phyloP scores from a whole-genome alignment of 2,113 vertebrate species.

The Typhlomys cinereus region DNA sequence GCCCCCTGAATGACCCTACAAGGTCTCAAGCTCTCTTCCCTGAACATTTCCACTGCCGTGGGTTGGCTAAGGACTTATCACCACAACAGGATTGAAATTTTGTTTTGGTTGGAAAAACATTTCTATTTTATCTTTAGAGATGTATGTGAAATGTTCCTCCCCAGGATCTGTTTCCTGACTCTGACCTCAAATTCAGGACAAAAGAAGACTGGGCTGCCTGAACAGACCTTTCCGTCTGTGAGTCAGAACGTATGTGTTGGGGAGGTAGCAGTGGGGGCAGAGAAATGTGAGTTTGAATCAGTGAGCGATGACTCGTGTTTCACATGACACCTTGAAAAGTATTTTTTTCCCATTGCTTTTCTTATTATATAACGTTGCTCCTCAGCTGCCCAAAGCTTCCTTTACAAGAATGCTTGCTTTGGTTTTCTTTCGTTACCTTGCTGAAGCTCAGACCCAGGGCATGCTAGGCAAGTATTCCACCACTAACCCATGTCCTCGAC shows the following conservation, averaged over 20 bases:
- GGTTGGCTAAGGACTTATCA: neutral
- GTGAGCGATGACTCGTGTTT: slow-evolving; percentile 3
- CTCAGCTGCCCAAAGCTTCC: neutral
- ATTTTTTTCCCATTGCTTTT: neutral
- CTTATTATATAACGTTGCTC: neutral
- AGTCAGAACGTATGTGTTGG: neutral
- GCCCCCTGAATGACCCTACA: neutral
- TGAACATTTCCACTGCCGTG: neutral
- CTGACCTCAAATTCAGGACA: slow-evolving; percentile 44
- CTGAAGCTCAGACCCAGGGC: neutral
- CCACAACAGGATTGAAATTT: neutral
- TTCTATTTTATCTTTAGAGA: slow-evolving; percentile 68
- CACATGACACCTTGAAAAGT: neutral
- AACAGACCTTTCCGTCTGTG: slow-evolving; percentile 6
- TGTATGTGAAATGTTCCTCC: neutral
- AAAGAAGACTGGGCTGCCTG: neutral
- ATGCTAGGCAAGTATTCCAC: neutral
- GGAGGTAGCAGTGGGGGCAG: fast-evolving
- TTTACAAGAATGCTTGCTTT: neutral
- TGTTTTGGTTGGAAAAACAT: slow-evolving; percentile 44
- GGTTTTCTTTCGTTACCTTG: neutral
- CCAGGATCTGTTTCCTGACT: slow-evolving; percentile 38
- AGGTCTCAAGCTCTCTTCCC: neutral
- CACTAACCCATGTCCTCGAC: too few species aligned
- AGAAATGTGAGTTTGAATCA: slow-evolving; percentile 23